phyloP scores from a whole-genome alignment of 2,888 invertebrate species.

The Clitarchus hookeri region DNA sequence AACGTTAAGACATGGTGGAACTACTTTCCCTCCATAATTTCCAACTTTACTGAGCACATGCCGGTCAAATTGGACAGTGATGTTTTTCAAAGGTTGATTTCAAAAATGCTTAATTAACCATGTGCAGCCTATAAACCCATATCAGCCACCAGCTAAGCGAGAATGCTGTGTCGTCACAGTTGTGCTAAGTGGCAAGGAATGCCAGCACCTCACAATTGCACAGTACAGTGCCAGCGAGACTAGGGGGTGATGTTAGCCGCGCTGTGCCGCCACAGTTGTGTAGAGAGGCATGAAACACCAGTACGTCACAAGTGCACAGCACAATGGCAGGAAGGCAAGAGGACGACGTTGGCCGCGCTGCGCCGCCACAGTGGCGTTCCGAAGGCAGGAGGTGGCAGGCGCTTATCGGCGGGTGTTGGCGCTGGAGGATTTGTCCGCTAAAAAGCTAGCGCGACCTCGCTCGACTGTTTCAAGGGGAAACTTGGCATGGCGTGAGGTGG shows the following conservation, averaged over 20 bases:
- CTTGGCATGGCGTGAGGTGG: conserved; percentile 41
- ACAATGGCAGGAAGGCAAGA: neutral
- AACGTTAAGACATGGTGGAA: too few species aligned
- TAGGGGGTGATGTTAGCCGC: neutral
- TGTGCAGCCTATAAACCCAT: neutral
- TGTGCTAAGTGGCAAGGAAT: neutral
- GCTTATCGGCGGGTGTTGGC: conserved; percentile 1
- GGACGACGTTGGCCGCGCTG: neutral
- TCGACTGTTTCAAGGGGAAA: conserved; percentile 40
- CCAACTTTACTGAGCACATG: too few species aligned
- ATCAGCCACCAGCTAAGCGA: neutral
- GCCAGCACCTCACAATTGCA: neutral
- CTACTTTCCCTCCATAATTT: too few species aligned
- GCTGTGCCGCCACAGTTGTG: neutral
- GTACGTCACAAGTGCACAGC: neutral
- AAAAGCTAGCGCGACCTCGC: conserved; percentile 16
- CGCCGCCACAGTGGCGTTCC: neutral
- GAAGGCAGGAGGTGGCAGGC: conserved; percentile 1
- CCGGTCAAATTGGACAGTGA: too few species aligned
- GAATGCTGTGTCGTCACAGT: neutral
- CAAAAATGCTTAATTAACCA: too few species aligned
- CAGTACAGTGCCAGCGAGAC: neutral
- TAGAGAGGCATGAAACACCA: neutral
- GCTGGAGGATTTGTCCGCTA: conserved; percentile 20
- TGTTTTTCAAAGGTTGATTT: too few species aligned